Base-by-base conservation (phyloP, 2,113 vertebrate species). In the Platichthys stellatus region DNA sequence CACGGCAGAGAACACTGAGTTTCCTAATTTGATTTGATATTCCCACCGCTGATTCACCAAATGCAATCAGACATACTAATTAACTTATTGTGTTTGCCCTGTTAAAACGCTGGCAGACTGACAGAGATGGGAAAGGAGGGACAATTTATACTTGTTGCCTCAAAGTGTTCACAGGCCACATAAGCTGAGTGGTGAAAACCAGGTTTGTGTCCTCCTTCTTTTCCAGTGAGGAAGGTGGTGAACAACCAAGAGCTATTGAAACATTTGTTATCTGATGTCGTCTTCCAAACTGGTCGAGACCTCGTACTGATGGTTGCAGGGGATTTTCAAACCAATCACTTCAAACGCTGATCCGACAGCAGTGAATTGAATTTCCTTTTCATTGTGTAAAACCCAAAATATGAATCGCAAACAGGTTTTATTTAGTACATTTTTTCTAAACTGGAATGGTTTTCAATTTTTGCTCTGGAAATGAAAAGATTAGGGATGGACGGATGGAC, bases 41-140 rank as follows among this genome's bases (percentile, higher is more conserved):
- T 82, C 88, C 80, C 83, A 86, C 83, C 83, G 85, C 91, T 79
- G 70, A 85, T 81, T 78, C 86, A 85, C 75, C 85, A 81, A 91
- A 90, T 87, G 82, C 81, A 92, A 88, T 92, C 86, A 90, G 85
- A 91, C 87, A 89, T 81, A 63, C 81, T 91, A 90, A 93, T 91
- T 88, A 83, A 88, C 63, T 87, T 91, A 86, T 90, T 90, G 74
- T 83, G 74, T 84, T 84, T 83, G 83, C 47, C 72, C 69, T 69
- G 78, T 82, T 85, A 76, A 86, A 92, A 88, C 74, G 67, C 83
- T 76, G 76, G 75, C 83, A 74, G 75, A 61, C 74, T 74, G 68
- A 89, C 69, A 74, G 73, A 89, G 82, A 84, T 69, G 75, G 87
- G 85, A 31, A 89, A 51, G 75, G 53, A 68, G 66, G 62, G 77